A percentile compares a stretch with the other conserved stretches of the same genome.
Evolutionary conservation across 1,140 invertebrate genomes (phyloP).

Genomic region (Dolichoris vasculosae): DNA sequence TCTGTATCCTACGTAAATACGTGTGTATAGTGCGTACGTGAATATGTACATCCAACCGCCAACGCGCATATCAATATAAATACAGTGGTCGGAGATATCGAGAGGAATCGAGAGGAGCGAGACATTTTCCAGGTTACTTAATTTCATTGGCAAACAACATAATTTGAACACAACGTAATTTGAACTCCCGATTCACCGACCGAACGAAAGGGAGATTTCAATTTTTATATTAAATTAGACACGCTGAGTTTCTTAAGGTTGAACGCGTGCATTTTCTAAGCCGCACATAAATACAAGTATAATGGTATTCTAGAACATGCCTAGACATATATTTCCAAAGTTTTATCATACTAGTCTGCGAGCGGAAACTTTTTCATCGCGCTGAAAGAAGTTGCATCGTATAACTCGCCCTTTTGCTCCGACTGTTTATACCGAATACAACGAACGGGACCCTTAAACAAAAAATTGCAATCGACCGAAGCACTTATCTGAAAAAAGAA

Average conservation of each 20-base stretch:
- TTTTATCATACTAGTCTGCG: background rate
- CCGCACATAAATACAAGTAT: background rate
- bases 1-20: too few relatives aligned
- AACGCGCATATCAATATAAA: too few relatives aligned
- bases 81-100: too few relatives aligned
- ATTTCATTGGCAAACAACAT: background rate
- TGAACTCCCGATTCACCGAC: background rate
- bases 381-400: background rate
- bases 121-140: too few relatives aligned
- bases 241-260: background rate
- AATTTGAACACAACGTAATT: background rate
- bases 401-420: background rate
- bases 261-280: background rate
- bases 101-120: background rate
- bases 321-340: background rate
- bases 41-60: too few relatives aligned
- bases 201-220: background rate
- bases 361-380: conserved; percentile 1
- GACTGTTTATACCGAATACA: background rate
- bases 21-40: too few relatives aligned
- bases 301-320: background rate
- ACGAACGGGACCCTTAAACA: background rate
- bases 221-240: background rate
- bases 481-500: background rate
- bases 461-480: background rate